Conservation (phyloP, 2,888 invertebrate species). For the Oscheius sp. region DNA sequence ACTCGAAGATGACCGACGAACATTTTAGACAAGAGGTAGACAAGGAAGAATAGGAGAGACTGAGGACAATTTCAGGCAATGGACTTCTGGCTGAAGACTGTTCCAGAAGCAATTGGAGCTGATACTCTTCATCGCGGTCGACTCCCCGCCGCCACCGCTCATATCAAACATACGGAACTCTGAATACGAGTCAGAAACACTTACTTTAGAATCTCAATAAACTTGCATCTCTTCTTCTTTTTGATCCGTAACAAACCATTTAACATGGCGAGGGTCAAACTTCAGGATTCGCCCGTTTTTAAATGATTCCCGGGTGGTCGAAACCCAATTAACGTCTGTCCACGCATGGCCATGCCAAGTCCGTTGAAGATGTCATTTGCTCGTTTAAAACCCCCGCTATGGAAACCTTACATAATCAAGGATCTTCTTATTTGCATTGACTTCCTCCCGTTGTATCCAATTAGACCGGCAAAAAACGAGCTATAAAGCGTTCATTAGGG, state of each 20-base stretch:
- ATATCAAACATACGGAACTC: conserved; percentile 40
- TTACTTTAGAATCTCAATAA: not conserved
- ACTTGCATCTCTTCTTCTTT: not conserved
- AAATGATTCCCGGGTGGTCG: not conserved
- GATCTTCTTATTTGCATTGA: too few relatives aligned
- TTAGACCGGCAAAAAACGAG: too few relatives aligned
- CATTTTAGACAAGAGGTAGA: conserved; percentile 35
- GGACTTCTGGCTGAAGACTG: conserved; percentile 37
- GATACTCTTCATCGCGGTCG: conserved; percentile 38
- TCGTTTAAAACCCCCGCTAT: too few relatives aligned
- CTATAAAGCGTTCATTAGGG: too few relatives aligned
- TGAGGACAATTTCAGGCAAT: conserved; percentile 20
- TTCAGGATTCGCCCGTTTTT: not conserved
- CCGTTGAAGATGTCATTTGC: too few relatives aligned
- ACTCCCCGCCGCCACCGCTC: conserved; percentile 54
- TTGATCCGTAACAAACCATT: not conserved
- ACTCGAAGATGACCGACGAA: conserved; percentile 30
- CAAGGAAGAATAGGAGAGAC: too few relatives aligned
- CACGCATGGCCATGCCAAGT: not conserved
- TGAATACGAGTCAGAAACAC: not conserved
- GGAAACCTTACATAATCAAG: too few relatives aligned
- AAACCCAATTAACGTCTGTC: not conserved
- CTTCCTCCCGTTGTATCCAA: too few relatives aligned
- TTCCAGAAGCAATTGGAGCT: conserved; percentile 40
- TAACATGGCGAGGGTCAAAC: not conserved